Evolutionary conservation across 2,113 vertebrate species (phyloP).

Genomic region (Bungarus multicinctus): DNA sequence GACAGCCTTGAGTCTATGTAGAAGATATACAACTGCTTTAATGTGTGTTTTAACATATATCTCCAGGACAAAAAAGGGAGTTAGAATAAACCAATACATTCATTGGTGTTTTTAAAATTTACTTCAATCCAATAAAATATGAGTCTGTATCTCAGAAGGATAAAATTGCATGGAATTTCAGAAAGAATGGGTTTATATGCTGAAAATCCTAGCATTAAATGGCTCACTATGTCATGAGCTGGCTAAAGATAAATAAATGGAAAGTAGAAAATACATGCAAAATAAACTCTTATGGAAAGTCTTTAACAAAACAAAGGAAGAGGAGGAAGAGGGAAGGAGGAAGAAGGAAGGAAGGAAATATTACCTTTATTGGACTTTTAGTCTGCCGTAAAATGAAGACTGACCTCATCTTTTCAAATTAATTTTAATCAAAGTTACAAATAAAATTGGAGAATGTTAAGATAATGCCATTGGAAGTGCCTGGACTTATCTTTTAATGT

Average conservation of each 20-base stretch:
- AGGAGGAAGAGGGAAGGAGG: too few species aligned
- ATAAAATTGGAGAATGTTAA: background rate
- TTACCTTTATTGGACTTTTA: background rate
- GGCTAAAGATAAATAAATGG: background rate
- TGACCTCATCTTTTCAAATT: background rate
- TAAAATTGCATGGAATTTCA: background rate
- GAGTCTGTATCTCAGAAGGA: background rate
- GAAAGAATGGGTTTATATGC: background rate
- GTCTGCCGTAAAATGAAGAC: background rate
- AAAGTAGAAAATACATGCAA: background rate
- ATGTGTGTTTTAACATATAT: background rate
- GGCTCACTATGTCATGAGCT: background rate
- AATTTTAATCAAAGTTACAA: background rate
- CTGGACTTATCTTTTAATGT: background rate
- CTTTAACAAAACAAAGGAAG: background rate
- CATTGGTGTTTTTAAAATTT: background rate
- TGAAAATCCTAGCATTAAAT: background rate
- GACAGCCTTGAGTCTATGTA: conserved; percentile 29
- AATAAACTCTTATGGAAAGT: background rate
- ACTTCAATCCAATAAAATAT: background rate
- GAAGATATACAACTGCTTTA: conserved; percentile 52
- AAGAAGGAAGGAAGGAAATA: background rate
- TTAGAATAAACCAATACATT: conserved; percentile 18
- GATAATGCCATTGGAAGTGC: background rate
- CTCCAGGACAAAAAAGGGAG: background rate